Evolutionary conservation across 2,888 invertebrate genomes (phyloP), one percentile per base, ranked within the genome.

Genomic region (Caenorhabditis japonica): DNA sequence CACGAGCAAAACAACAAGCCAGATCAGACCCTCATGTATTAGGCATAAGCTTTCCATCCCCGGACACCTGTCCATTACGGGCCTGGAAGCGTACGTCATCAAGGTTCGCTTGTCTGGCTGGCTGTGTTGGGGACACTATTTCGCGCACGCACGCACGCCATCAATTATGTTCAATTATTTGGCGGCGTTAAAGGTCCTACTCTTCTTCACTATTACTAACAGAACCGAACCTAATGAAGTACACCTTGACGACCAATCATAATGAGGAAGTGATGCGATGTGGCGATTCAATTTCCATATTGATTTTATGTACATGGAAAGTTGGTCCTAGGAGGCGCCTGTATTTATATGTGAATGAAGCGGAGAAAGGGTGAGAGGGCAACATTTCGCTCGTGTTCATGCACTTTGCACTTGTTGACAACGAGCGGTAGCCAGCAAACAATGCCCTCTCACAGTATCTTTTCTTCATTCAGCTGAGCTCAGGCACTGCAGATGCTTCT

Each of bases 381-480:
- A 60, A 34, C 41, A 60, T 60, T 60, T 60, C 49, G 23, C 38
- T 66, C 56, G 56, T 66, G 66, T 66, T 66, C 66, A 66, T 66
- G 66, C 66, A 66, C 66, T 66, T 66, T 66, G 66, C 66, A 66
- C 66, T 66, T 66, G 66, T 66, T 51, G 66, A 66, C 66, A 66
- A 56, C 64, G 36, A 46, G 38, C 64, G 36, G 47, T 41, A 41
- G 52, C 61, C 61, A 44, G 61, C 53, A 46, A 62, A 60, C 60
- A 60, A 19, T 38, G 39, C 23, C 51, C 13, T 23, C 51, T 51
- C 51, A 56, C 64, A 64, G 66, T 56, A 66, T 66, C 56, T 66
- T 56, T 49, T 56, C 41, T 39, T 56, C 46, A 52, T 15, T 8
- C 43, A 19, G 19, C 17, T 4, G 17, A 23, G 38, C n/a, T n/a